Conservation (phyloP, 2,888 invertebrate species). For the Drosophila mayaguana region DNA sequence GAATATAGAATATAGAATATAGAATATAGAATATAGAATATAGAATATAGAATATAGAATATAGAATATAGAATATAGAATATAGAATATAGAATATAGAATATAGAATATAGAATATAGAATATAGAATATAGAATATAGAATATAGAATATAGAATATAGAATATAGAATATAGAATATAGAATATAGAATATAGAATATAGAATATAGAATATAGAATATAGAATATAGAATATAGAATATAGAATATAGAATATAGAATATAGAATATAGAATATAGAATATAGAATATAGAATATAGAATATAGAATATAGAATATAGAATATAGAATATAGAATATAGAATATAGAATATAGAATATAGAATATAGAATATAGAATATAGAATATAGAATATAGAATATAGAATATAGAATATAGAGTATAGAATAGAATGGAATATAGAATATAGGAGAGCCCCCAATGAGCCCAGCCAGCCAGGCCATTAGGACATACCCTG, state of each 20-base stretch:
- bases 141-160: too few relatives aligned
- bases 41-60: too few relatives aligned
- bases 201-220: not conserved
- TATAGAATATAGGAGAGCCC: not conserved
- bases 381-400: not conserved
- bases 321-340: not conserved
- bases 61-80: too few relatives aligned
- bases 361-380: not conserved
- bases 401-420: not conserved
- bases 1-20: too few relatives aligned
- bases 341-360: not conserved
- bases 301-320: not conserved
- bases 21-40: too few relatives aligned
- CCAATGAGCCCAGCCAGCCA: not conserved
- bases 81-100: too few relatives aligned
- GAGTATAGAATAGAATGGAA: not conserved
- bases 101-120: too few relatives aligned
- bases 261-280: not conserved
- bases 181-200: too few relatives aligned
- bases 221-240: not conserved
- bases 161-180: too few relatives aligned
- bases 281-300: not conserved
- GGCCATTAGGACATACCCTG: conserved; percentile 13
- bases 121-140: too few relatives aligned
- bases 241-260: not conserved